Evolutionary conservation across 2,113 vertebrate genomes (phyloP).

Genomic region (Hippocampus comes): DNA sequence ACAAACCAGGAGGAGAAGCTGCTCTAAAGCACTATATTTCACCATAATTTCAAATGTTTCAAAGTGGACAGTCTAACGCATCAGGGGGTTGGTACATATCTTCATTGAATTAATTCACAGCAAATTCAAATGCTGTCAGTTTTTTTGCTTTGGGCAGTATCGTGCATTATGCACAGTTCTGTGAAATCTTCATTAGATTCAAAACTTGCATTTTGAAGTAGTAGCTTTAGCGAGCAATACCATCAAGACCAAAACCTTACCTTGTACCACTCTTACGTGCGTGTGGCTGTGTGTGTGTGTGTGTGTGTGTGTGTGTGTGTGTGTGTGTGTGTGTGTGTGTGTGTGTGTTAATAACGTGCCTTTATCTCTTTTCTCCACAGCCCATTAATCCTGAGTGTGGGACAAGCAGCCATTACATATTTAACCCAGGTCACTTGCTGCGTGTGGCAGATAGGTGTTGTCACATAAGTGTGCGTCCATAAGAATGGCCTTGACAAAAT

Average conservation of each 20-base stretch:
- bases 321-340: neutral
- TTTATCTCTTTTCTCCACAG: slow-evolving; percentile 68
- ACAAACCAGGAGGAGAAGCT: too few species aligned
- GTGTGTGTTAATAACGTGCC: slow-evolving; percentile 58
- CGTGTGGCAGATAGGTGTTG: slow-evolving; percentile 64
- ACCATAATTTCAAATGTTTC: neutral
- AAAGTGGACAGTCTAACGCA: neutral
- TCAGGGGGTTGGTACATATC: neutral
- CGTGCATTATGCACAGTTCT: neutral
- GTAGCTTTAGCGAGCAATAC: neutral
- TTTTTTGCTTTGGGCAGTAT: neutral
- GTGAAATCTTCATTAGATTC: neutral
- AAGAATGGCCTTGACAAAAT: neutral
- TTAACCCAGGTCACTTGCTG: slow-evolving; percentile 71
- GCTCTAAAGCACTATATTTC: neutral
- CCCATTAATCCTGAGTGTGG: slow-evolving; percentile 68
- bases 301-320: slow-evolving; percentile 14
- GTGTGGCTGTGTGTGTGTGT: slow-evolving; percentile 16
- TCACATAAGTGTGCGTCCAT: slow-evolving; percentile 11
- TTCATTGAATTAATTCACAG: neutral
- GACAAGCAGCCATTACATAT: slow-evolving; percentile 70
- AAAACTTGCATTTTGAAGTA: neutral
- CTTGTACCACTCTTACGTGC: slow-evolving; percentile 10
- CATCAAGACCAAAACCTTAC: slow-evolving; percentile 7
- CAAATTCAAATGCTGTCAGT: neutral